These are phyloP conservation scores for Melanchra persicariae DNA, from an alignment of 2,888 invertebrate genomes.

Conservation along the genomic window DNA sequence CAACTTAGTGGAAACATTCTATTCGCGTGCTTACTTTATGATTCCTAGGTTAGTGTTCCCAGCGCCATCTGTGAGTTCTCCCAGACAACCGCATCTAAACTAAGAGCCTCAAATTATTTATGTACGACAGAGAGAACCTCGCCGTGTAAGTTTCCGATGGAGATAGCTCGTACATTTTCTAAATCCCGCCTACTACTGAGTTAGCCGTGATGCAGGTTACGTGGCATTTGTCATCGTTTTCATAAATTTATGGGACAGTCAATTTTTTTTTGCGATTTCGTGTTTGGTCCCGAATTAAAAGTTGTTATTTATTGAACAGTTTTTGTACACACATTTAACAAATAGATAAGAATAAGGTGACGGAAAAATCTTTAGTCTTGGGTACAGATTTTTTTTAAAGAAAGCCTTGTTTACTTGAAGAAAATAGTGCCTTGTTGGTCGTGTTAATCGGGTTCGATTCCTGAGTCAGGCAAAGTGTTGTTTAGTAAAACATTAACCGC, in stretches of 20 bases:
- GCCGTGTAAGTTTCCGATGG: constrained; percentile 37
- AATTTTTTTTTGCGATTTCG: too few relatives aligned
- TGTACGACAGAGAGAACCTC: constrained; percentile 47
- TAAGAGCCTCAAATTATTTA: constrained; percentile 51
- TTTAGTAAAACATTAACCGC: neutral
- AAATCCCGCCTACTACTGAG: constrained; percentile 11
- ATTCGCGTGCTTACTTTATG: neutral
- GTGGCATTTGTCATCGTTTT: constrained; percentile 21
- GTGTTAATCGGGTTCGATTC: neutral
- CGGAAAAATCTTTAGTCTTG: neutral
- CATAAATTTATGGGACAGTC: constrained; percentile 1
- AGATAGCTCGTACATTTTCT: constrained; percentile 45
- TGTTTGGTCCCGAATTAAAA: too few relatives aligned
- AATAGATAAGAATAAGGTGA: too few relatives aligned
- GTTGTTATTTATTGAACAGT: too few relatives aligned
- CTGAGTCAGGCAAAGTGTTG: neutral
- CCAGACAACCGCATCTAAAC: constrained; percentile 35
- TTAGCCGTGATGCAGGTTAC: constrained; percentile 35
- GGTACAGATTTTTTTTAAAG: neutral
- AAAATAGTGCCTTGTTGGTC: neutral
- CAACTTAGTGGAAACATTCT: neutral
- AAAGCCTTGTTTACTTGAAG: neutral
- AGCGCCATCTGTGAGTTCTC: constrained; percentile 53
- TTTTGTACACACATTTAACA: too few relatives aligned
- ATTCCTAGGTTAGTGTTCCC: neutral